Evolutionary conservation across 1,140 invertebrate species (phyloP).

Genomic region (Cardiocondyla obscurior): DNA sequence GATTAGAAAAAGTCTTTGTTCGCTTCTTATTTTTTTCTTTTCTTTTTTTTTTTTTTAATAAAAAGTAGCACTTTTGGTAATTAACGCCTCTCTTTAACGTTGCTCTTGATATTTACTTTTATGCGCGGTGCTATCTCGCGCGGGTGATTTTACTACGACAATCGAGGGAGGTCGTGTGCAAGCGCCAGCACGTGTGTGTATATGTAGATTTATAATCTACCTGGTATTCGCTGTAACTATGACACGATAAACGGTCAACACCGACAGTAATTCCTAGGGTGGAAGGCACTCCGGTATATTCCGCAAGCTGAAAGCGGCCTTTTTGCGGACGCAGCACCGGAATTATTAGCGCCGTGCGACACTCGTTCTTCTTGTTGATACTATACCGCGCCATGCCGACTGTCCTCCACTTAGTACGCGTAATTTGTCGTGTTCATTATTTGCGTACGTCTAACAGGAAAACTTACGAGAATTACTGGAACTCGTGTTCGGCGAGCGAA

Average conservation of each 20-base stretch:
- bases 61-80: background rate
- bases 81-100: background rate
- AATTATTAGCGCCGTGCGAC: slow-evolving; percentile 68
- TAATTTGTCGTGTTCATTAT: slow-evolving; percentile 47
- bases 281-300: slow-evolving; percentile 60
- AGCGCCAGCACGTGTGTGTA: background rate
- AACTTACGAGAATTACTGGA: slow-evolving; percentile 14
- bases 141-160: background rate
- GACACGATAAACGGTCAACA: slow-evolving; percentile 66
- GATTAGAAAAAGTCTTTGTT: too few species aligned
- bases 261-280: slow-evolving; percentile 61
- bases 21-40: too few species aligned
- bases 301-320: slow-evolving; percentile 59
- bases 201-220: slow-evolving; percentile 63
- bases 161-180: background rate
- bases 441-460: slow-evolving; percentile 27
- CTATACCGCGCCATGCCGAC: slow-evolving; percentile 7
- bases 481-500: background rate
- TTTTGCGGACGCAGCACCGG: slow-evolving; percentile 56
- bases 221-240: slow-evolving; percentile 38
- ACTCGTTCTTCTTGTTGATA: slow-evolving; percentile 64
- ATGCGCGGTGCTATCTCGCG: background rate
- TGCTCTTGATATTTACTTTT: slow-evolving; percentile 12
- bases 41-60: background rate
- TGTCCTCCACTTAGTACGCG: slow-evolving; percentile 8